Conservation (phyloP, 2,888 invertebrate genomes). For the Drosophila longiperda region DNA sequence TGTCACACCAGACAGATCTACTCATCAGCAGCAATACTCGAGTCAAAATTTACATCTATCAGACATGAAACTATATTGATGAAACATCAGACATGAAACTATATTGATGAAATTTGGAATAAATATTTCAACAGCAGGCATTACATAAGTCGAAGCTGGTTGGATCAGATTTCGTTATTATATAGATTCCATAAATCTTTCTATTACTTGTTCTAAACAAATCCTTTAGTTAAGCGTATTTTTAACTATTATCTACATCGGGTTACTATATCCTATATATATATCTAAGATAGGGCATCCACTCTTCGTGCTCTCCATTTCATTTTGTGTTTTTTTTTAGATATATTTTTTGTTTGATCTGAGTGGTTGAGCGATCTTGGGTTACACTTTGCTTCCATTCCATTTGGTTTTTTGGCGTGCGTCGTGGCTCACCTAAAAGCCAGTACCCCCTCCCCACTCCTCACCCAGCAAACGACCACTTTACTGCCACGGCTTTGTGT, state of each 20-base stretch:
- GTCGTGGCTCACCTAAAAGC: constrained; percentile 72
- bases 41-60: neutral
- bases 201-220: neutral
- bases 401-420: constrained; percentile 69
- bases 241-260: neutral
- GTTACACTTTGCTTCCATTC: constrained; percentile 70
- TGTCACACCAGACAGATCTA: neutral
- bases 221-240: neutral
- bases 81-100: neutral
- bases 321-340: constrained; percentile 1
- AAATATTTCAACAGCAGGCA: neutral
- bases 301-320: neutral
- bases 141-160: neutral
- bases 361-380: constrained; percentile 58
- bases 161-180: neutral
- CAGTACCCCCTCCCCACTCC: neutral
- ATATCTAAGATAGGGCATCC: neutral
- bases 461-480: too few relatives aligned
- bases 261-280: neutral
- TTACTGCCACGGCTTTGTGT: constrained; percentile 42
- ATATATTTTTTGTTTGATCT: constrained; percentile 19
- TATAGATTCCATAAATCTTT: neutral
- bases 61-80: neutral
- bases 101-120: neutral
- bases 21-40: neutral